Evolutionary conservation across 2,797 vertebrate genomes (phyloP).

Genomic region (Alosa sapidissima): DNA sequence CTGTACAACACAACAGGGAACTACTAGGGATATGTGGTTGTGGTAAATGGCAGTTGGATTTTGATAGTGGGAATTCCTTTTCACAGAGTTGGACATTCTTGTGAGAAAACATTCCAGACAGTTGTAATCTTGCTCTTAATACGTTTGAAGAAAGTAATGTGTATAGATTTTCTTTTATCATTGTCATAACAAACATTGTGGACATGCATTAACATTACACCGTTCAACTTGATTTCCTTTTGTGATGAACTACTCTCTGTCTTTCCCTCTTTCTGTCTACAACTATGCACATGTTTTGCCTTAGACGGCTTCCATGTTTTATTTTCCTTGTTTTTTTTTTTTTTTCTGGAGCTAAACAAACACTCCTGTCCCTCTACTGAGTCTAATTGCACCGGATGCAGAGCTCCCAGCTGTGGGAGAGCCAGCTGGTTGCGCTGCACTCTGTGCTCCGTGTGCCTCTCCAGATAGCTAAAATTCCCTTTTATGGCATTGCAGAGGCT

Average conservation of each 20-base stretch:
- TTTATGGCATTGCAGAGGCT: conserved; percentile 73
- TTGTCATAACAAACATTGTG: background rate
- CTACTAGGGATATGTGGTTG: background rate
- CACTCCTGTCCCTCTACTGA: conserved; percentile 52
- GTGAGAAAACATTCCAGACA: background rate
- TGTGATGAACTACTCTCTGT: background rate
- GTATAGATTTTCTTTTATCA: background rate
- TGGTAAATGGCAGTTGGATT: background rate
- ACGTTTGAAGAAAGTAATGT: background rate
- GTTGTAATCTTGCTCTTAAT: background rate
- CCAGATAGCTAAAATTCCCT: conserved; percentile 73
- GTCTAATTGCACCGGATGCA: conserved; percentile 64
- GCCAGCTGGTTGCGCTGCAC: conserved; percentile 10
- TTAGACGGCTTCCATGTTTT: conserved; percentile 28
- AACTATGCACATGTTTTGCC: conserved; percentile 42
- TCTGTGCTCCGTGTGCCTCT: conserved; percentile 33
- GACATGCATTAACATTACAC: background rate
- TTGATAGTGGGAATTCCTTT: background rate
- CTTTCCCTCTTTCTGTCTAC: background rate
- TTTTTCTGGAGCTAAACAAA: conserved; percentile 47
- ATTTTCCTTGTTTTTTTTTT: conserved; percentile 43
- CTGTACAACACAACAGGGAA: background rate
- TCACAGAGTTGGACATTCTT: background rate
- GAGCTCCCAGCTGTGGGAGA: conserved; percentile 61
- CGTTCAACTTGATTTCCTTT: background rate